These are phyloP conservation scores for Callopanchax toddi DNA, from an alignment of 2,113 vertebrate species.

Conservation along the genomic window DNA sequence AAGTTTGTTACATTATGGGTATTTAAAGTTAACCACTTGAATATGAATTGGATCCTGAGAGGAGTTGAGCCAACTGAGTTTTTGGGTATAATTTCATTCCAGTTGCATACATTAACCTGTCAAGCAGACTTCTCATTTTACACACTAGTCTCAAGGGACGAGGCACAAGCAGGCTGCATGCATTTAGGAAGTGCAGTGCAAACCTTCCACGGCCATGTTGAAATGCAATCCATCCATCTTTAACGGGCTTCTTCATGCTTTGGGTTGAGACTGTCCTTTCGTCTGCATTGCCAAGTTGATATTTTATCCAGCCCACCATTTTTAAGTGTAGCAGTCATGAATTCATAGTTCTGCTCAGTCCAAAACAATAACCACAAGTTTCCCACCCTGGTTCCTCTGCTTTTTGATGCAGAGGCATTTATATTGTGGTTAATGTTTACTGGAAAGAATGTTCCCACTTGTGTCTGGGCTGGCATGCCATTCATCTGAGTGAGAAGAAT, in stretches of 20 bases:
- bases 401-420: constrained; percentile 54
- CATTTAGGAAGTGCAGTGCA: constrained; percentile 71
- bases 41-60: constrained; percentile 37
- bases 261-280: constrained; percentile 36
- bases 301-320: constrained; percentile 14
- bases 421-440: constrained; percentile 59
- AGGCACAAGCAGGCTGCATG: constrained; percentile 59
- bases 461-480: constrained; percentile 54
- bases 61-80: constrained; percentile 53
- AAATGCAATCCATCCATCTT: constrained; percentile 57
- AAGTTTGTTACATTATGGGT: constrained; percentile 1
- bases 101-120: constrained; percentile 83
- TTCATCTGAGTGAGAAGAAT: constrained; percentile 60
- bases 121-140: constrained; percentile 77
- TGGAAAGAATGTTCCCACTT: constrained; percentile 66
- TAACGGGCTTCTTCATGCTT: constrained; percentile 51
- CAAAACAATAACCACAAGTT: constrained; percentile 31
- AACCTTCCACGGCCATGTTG: constrained; percentile 49
- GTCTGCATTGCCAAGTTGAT: constrained; percentile 20
- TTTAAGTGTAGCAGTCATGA: constrained; percentile 20
- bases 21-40: constrained; percentile 14
- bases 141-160: constrained; percentile 64
- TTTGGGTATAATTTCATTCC: constrained; percentile 78
- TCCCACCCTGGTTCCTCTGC: constrained; percentile 24
- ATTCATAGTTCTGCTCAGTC: constrained; percentile 3